Conservation (phyloP, 2,888 invertebrate genomes). For the Parnassius mnemosyne region DNA sequence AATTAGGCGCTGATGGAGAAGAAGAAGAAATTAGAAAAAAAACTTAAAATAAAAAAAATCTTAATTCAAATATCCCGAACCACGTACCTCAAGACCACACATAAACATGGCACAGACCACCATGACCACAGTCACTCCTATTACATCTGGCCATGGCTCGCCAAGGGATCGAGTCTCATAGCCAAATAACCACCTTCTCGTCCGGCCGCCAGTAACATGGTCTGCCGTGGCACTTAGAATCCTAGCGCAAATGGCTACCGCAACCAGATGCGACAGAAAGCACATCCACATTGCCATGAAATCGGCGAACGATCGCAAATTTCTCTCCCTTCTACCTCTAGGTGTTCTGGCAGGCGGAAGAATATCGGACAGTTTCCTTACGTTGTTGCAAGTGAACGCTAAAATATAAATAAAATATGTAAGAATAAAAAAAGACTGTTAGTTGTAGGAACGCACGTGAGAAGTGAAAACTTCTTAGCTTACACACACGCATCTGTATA, state of each 20-base stretch:
- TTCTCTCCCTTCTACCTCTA: conserved; percentile 66
- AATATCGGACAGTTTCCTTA: conserved; percentile 62
- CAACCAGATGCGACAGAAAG: conserved; percentile 80
- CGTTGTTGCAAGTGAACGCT: conserved; percentile 68
- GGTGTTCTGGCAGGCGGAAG: conserved; percentile 63
- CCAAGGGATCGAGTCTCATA: conserved; percentile 80
- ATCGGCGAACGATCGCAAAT: conserved; percentile 74
- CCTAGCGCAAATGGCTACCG: conserved; percentile 82
- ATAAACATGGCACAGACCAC: conserved; percentile 82
- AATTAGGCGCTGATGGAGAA: not conserved
- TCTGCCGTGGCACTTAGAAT: conserved; percentile 83
- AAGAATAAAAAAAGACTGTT: too few species aligned
- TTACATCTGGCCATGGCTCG: conserved; percentile 83
- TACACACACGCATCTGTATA: too few species aligned
- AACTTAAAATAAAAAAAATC: too few species aligned
- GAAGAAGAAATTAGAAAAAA: too few species aligned
- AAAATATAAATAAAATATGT: conserved; percentile 32
- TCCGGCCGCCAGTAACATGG: conserved; percentile 80
- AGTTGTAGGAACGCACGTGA: too few species aligned
- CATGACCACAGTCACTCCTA: conserved; percentile 82
- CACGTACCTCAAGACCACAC: conserved; percentile 81
- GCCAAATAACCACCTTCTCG: conserved; percentile 82
- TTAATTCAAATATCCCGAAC: too few species aligned
- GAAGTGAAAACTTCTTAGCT: too few species aligned
- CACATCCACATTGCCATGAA: conserved; percentile 82